These are phyloP conservation scores for Enteromius argenteus DNA, from an alignment of 2,797 vertebrate genomes.

Conservation along the genomic window DNA sequence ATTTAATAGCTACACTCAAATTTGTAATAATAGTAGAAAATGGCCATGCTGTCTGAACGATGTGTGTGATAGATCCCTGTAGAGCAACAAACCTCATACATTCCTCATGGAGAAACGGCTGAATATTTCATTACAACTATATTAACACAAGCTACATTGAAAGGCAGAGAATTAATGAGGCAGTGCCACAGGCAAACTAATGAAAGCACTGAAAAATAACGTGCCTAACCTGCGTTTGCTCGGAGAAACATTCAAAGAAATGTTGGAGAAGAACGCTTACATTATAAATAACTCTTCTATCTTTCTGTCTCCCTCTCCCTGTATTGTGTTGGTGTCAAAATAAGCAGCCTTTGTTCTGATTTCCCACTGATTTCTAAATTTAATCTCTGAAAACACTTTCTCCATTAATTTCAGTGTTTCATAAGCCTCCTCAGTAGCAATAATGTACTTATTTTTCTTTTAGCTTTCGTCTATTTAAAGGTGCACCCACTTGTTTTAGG, in stretches of 20 bases:
- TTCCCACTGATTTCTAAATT: slow-evolving; percentile 64
- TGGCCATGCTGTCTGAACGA: neutral
- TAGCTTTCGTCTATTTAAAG: neutral
- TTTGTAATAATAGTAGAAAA: slow-evolving; percentile 14
- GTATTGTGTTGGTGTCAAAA: slow-evolving; percentile 14
- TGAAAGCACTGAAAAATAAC: slow-evolving; percentile 29
- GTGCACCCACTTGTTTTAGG: neutral
- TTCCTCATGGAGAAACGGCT: slow-evolving; percentile 38
- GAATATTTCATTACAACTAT: slow-evolving; percentile 58
- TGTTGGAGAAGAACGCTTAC: slow-evolving; percentile 2
- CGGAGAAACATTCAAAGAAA: slow-evolving; percentile 41
- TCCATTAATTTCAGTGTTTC: slow-evolving; percentile 55
- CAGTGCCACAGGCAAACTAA: slow-evolving; percentile 53
- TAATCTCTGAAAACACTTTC: slow-evolving; percentile 54
- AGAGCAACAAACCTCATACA: slow-evolving; percentile 52
- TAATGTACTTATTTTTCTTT: slow-evolving; percentile 24
- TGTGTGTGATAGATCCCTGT: slow-evolving; percentile 45
- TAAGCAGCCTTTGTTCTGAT: slow-evolving; percentile 59
- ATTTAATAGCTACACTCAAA: slow-evolving; percentile 6
- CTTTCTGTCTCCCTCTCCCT: slow-evolving; percentile 2
- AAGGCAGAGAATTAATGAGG: slow-evolving; percentile 55
- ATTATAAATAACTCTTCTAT: slow-evolving; percentile 23
- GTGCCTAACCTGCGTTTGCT: slow-evolving; percentile 31
- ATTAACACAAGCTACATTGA: slow-evolving; percentile 50
- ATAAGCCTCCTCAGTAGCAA: slow-evolving; percentile 13